Percentiles rank a stretch among this genome's conserved stretches.
These are phyloP conservation scores for Trichacis sp. DNA, from an alignment of 2,888 invertebrate species.

Conservation along the genomic window DNA sequence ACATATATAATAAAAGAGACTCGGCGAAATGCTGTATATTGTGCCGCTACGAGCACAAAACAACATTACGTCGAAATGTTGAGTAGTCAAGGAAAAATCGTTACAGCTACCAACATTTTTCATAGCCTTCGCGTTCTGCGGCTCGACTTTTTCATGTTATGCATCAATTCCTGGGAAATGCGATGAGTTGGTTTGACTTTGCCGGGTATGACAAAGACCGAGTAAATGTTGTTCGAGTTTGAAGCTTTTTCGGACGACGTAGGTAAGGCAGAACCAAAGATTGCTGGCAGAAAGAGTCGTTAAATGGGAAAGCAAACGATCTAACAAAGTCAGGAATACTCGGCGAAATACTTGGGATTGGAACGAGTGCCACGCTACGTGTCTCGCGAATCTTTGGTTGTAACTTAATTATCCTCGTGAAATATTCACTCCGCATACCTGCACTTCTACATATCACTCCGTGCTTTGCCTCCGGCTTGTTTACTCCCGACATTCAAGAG, in stretches of 20 bases:
- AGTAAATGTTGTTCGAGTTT: not conserved
- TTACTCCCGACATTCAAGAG: slow-evolving; percentile 37
- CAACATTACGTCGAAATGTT: slow-evolving; percentile 1
- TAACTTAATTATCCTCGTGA: slow-evolving; percentile 66
- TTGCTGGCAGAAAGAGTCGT: slow-evolving; percentile 46
- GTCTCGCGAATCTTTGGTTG: slow-evolving; percentile 63
- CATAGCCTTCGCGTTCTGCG: no score
- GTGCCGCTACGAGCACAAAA: not conserved
- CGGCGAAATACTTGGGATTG: slow-evolving; percentile 52
- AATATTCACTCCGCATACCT: slow-evolving; percentile 65
- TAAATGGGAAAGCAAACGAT: slow-evolving; percentile 64
- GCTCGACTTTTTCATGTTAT: no score
- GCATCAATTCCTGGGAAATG: no score
- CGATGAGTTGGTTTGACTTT: no score
- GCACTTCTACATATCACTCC: slow-evolving; percentile 62
- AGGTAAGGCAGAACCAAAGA: slow-evolving; percentile 28
- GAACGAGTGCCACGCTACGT: slow-evolving; percentile 53
- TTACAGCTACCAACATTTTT: no score
- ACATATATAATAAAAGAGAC: slow-evolving; percentile 13
- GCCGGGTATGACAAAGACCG: no score
- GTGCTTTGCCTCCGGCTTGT: slow-evolving; percentile 42
- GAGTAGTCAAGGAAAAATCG: not conserved
- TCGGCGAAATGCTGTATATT: not conserved
- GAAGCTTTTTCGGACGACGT: no score
- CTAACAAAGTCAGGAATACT: slow-evolving; percentile 63